Conservation (phyloP, 2,113 vertebrate genomes). For the Ceratotherium simum region DNA sequence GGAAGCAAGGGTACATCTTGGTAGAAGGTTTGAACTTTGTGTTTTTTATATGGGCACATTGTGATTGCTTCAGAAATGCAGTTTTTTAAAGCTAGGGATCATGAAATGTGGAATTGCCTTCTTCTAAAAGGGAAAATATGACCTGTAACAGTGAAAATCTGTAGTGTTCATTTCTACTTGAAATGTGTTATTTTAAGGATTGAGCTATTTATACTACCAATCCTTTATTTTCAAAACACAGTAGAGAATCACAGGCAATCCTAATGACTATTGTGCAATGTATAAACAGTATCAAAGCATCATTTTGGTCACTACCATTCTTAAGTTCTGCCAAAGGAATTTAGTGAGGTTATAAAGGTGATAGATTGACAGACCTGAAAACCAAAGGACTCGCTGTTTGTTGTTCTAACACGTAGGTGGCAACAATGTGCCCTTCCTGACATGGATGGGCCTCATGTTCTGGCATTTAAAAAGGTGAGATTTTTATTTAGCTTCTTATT, state of each 20-base stretch:
- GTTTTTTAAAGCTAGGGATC: not conserved
- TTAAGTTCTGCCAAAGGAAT: not conserved
- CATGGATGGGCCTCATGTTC: not conserved
- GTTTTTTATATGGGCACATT: not conserved
- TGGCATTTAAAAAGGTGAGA: constrained; percentile 4
- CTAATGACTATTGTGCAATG: not conserved
- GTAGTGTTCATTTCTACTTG: not conserved
- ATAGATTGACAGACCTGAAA: not conserved
- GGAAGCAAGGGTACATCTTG: not conserved
- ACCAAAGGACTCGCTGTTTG: not conserved
- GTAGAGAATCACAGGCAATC: not conserved
- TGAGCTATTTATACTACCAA: not conserved
- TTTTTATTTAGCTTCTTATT: constrained; percentile 20
- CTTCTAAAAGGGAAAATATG: not conserved
- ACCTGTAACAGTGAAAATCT: not conserved
- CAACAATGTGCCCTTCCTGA: not conserved
- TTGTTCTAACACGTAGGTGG: not conserved
- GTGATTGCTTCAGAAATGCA: not conserved
- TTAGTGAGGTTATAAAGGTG: not conserved
- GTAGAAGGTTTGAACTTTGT: not conserved
- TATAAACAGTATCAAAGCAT: not conserved
- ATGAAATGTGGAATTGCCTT: not conserved
- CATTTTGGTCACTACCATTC: not conserved
- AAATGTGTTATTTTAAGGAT: not conserved
- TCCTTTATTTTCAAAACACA: not conserved